Percentiles rank a stretch among this genome's conserved stretches.
Evolutionary conservation across 2,113 vertebrate species (phyloP).

Genomic region (Amazona guildingii): DNA sequence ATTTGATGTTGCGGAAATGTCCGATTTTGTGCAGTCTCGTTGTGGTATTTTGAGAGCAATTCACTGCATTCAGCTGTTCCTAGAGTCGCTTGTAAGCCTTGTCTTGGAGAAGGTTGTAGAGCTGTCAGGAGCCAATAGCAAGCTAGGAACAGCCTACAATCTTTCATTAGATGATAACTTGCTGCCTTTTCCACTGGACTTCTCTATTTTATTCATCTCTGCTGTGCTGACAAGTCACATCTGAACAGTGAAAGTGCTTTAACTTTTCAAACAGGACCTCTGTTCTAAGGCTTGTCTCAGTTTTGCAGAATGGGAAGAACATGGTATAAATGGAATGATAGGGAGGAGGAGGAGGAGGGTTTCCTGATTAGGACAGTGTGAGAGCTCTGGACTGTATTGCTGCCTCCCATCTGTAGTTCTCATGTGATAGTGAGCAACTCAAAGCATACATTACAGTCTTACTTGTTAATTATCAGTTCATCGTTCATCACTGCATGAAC

Average conservation of each 20-base stretch:
- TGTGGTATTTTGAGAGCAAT: neutral
- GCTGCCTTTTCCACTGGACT: neutral
- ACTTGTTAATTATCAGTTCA: neutral
- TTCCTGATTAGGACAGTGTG: neutral
- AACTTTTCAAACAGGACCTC: neutral
- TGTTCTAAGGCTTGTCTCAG: neutral
- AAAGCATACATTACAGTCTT: neutral
- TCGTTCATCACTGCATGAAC: neutral
- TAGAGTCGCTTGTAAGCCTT: neutral
- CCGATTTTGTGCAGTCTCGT: neutral
- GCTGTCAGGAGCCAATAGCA: neutral
- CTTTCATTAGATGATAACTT: neutral
- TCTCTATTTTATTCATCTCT: neutral
- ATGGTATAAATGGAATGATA: neutral
- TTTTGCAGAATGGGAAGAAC: neutral
- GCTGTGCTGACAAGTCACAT: neutral
- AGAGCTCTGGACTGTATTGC: neutral
- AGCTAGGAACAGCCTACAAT: neutral
- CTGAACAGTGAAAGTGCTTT: neutral
- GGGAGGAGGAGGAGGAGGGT: neutral
- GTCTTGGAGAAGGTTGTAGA: neutral
- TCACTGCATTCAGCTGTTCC: neutral
- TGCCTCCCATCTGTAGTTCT: neutral
- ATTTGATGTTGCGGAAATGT: neutral
- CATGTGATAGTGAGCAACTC: neutral